Percentiles rank a stretch among this genome's conserved stretches.
Evolutionary conservation across 2,113 vertebrate species (phyloP).

Genomic region (Ammospiza nelsoni): DNA sequence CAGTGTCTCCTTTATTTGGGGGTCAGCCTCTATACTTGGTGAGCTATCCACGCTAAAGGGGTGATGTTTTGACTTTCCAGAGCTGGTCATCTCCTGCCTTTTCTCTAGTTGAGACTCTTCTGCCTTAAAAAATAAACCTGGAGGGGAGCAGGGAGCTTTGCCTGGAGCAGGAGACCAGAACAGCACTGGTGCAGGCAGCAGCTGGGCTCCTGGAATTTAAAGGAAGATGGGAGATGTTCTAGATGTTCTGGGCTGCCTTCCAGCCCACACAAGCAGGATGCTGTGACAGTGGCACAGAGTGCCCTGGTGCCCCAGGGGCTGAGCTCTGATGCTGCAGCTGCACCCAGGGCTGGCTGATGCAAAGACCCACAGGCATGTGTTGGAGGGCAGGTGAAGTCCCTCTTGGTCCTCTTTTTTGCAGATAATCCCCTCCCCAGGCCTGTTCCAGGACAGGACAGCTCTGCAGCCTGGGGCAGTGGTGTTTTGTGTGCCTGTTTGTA

Average conservation of each 20-base stretch:
- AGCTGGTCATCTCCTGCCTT: background rate
- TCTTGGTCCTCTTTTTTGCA: background rate
- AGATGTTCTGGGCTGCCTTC: background rate
- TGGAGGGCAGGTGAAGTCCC: background rate
- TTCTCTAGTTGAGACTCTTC: background rate
- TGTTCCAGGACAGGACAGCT: background rate
- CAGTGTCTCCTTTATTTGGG: background rate
- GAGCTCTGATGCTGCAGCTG: background rate
- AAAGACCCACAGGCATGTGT: rapidly evolving
- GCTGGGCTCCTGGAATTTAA: background rate
- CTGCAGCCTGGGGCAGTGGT: rapidly evolving
- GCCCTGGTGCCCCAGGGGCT: background rate
- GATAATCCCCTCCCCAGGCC: background rate
- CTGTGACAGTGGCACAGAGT: background rate
- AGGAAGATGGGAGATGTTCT: background rate
- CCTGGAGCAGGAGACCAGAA: background rate
- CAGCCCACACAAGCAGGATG: background rate
- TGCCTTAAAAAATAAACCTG: background rate
- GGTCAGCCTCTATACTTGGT: background rate
- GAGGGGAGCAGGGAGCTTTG: background rate
- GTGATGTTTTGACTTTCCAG: background rate
- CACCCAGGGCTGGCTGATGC: background rate
- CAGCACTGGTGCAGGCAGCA: background rate
- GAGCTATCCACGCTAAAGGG: background rate
- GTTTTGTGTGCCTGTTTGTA: background rate